phyloP scores from a whole-genome alignment of 2,888 invertebrate genomes.

The Subacronicta megacephala region DNA sequence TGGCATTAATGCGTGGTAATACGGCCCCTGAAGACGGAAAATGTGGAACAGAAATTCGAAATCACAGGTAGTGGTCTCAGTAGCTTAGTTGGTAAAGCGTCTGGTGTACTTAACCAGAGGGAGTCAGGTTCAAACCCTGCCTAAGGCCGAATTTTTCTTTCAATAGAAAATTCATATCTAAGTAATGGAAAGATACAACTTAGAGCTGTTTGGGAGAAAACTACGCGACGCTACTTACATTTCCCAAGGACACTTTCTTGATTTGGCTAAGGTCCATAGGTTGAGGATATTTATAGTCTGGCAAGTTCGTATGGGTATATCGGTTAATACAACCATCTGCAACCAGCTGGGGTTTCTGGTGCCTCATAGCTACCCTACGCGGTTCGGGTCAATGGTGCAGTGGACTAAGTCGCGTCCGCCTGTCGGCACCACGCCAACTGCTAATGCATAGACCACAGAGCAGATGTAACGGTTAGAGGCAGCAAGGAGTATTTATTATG shows the following conservation, averaged over 20 bases:
- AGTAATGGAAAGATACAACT: too few relatives aligned
- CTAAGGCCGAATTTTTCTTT: too few relatives aligned
- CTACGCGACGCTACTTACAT: conserved; percentile 8
- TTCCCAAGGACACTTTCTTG: conserved; percentile 26
- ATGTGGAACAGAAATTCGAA: too few relatives aligned
- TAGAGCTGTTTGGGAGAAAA: too few relatives aligned
- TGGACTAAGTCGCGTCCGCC: conserved; percentile 86
- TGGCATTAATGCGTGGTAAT: too few relatives aligned
- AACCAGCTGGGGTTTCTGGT: conserved; percentile 43
- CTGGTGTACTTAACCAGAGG: too few relatives aligned
- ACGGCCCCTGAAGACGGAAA: too few relatives aligned
- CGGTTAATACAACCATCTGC: conserved; percentile 44
- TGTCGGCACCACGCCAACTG: conserved; percentile 81
- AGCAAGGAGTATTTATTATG: not conserved
- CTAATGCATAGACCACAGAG: conserved; percentile 74
- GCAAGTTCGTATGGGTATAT: conserved; percentile 30
- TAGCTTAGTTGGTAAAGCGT: too few relatives aligned
- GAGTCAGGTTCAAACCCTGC: too few relatives aligned
- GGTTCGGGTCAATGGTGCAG: conserved; percentile 87
- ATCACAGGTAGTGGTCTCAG: too few relatives aligned
- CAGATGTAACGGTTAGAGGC: conserved; percentile 24
- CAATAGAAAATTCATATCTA: too few relatives aligned
- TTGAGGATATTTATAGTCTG: conserved; percentile 20
- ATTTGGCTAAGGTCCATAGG: conserved; percentile 11
- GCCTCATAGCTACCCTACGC: conserved; percentile 82